Conservation (phyloP, 2,797 vertebrate genomes). For the Tarsius wallacei region DNA sequence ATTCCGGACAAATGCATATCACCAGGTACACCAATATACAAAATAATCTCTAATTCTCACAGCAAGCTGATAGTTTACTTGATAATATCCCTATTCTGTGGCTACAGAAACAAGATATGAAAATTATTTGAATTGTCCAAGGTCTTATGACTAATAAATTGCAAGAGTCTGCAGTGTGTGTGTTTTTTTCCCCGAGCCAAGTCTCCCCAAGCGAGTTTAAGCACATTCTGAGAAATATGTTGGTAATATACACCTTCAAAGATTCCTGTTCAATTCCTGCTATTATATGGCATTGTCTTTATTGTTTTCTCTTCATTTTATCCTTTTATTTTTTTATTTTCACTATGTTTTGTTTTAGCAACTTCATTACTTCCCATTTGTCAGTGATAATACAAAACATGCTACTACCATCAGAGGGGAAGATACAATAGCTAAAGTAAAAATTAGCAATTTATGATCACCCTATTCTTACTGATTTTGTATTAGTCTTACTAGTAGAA, state of each 20-base stretch:
- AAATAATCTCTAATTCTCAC: constrained; percentile 29
- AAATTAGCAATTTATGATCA: neutral
- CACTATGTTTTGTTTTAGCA: neutral
- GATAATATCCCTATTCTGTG: neutral
- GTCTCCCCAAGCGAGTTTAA: neutral
- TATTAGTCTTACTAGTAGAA: neutral
- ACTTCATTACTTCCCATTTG: neutral
- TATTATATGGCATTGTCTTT: neutral
- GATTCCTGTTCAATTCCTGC: neutral
- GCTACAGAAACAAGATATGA: neutral
- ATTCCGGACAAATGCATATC: neutral
- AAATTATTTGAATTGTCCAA: neutral
- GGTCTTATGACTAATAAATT: neutral
- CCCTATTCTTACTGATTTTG: neutral
- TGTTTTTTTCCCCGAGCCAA: neutral
- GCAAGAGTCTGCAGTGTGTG: neutral
- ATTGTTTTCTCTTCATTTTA: neutral
- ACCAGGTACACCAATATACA: neutral
- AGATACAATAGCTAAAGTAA: neutral
- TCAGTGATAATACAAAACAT: neutral
- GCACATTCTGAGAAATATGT: constrained; percentile 1
- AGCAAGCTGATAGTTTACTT: neutral
- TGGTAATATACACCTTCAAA: constrained; percentile 15
- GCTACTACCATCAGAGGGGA: neutral
- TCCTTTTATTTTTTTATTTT: neutral